Conservation (phyloP, 1,140 invertebrate genomes). For the Charaxes varanes region DNA sequence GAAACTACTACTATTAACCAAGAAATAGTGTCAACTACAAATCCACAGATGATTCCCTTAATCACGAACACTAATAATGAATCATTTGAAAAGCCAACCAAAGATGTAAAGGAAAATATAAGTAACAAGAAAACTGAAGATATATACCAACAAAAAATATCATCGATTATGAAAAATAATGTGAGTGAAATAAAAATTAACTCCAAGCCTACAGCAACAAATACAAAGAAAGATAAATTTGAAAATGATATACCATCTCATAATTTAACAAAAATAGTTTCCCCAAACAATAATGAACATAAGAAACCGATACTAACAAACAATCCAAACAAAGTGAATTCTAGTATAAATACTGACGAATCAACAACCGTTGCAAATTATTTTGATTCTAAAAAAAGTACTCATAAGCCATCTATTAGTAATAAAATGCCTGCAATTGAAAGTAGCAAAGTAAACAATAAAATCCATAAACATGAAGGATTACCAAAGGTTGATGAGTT, state of each 20-base stretch:
- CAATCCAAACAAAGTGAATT: too few species aligned
- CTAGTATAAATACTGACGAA: too few species aligned
- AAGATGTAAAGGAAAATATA: not conserved
- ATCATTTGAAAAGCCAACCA: not conserved
- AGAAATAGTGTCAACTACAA: not conserved
- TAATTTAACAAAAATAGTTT: not conserved
- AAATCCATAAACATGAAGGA: constrained; percentile 8
- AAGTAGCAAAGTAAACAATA: constrained; percentile 9
- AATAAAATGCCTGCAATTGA: not conserved
- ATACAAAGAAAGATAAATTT: not conserved
- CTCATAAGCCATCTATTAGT: not conserved
- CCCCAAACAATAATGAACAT: too few species aligned
- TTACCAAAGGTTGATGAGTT: constrained; percentile 59
- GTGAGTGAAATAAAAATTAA: constrained; percentile 10
- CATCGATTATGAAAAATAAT: constrained; percentile 8
- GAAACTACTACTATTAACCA: constrained; percentile 3
- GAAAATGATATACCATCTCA: not conserved
- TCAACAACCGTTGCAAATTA: not conserved
- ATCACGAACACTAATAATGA: not conserved
- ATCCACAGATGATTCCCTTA: too few species aligned
- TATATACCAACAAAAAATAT: constrained; percentile 2
- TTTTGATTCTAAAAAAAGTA: not conserved
- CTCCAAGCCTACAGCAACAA: constrained; percentile 11
- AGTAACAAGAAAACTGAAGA: not conserved
- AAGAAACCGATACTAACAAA: too few species aligned